phyloP scores from a whole-genome alignment of 2,113 vertebrate species.

The Tyto alba region DNA sequence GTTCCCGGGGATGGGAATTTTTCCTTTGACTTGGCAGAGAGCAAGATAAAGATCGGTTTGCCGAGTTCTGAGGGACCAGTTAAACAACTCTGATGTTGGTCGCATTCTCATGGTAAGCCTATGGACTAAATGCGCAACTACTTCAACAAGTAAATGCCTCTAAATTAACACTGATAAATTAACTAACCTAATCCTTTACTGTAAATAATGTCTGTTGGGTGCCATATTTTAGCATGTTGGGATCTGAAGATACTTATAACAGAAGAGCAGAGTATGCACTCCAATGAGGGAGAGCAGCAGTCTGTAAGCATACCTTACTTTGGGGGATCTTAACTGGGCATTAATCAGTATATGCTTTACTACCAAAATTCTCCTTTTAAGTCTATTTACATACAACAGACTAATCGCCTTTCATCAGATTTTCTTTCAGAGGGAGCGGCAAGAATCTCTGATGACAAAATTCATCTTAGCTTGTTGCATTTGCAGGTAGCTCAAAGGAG shows the following conservation, averaged over 20 bases:
- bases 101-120: not conserved
- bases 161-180: not conserved
- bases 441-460: not conserved
- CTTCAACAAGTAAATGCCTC: not conserved
- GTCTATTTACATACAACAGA: not conserved
- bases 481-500: not conserved
- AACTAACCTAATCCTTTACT: not conserved
- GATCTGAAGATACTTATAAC: not conserved
- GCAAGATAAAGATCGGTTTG: conserved; percentile 20
- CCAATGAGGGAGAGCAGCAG: not conserved
- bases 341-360: not conserved
- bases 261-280: not conserved
- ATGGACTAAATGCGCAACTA: not conserved
- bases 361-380: not conserved
- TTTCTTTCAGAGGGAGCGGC: not conserved
- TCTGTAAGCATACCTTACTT: not conserved
- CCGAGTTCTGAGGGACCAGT: conserved; percentile 16
- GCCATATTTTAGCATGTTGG: not conserved
- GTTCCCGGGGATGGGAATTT: conserved; percentile 7
- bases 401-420: not conserved
- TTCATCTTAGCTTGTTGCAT: not conserved
- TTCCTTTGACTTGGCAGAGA: conserved; percentile 3
- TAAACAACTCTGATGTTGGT: conserved; percentile 31
- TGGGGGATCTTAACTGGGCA: not conserved
- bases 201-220: not conserved